Base-by-base conservation (phyloP, 2,888 invertebrate species). In the Rhodophaea formosa region DNA sequence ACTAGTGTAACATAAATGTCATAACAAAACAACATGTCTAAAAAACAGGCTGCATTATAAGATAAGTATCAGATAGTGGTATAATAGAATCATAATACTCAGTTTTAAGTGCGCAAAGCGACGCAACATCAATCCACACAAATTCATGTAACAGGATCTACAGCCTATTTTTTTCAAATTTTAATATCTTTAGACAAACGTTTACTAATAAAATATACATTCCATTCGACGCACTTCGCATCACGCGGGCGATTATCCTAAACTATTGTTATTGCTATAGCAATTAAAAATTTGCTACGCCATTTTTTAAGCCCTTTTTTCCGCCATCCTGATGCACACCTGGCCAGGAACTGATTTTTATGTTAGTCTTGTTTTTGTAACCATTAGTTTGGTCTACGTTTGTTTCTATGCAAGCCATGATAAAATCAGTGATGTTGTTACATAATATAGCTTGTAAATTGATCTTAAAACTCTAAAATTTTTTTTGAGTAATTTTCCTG, bases 201-300 rank as follows among this genome's bases (percentile, higher is more conserved):
- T 35, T 10, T 12, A 35, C 35, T 3, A 10, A 10, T 46, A n/a
- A n/a, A n/a, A n/a, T n/a, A 23, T 29, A 29, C 46, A 7, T 46
- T 23, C n/a, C 7, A 46, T 46, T 46, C 46, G 23, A 46, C 46
- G 46, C 23, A 46, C 46, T n/a, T 46, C 6, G 29, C 46, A 23
- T 12, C 23, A 46, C 29, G 35, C 17, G 10, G 8, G 17, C 35
- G 29, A 51, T 51, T 51, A 51, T 6, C 35, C 3, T 10, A 35
- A 52, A n/a, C n/a, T n/a, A n/a, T n/a, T n/a, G n/a, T n/a, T n/a
- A n/a, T n/a, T n/a, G 3, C 16, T 46, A 7, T 42, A 3, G 39
- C 42, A 42, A 53, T 53, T 53, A 53, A 53, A n/a, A 17, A 42
- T 53, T 53, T n/a, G 53, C 12, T 53, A 23, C 42, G 14, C 42